Conservation (phyloP, 2,888 invertebrate species). For the Parnassius glacialis region DNA sequence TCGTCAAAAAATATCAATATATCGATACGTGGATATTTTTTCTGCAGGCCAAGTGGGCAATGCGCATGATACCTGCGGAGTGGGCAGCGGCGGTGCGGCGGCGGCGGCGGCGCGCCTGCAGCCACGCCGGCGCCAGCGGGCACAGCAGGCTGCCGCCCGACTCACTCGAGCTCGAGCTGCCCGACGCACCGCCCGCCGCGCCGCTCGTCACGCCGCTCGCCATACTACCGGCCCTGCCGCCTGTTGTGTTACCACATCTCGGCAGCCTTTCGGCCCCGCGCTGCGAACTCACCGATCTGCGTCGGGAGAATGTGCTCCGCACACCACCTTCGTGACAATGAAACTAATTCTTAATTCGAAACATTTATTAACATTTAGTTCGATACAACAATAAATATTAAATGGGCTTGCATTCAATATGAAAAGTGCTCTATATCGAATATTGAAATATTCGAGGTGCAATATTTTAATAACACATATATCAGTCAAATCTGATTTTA, state of each 20-base stretch:
- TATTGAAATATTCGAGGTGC: not conserved
- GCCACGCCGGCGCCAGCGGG: slow-evolving; percentile 64
- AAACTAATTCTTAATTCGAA: slow-evolving; percentile 41
- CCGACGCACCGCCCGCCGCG: slow-evolving; percentile 33
- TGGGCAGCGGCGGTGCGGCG: slow-evolving; percentile 41
- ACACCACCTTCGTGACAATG: slow-evolving; percentile 46
- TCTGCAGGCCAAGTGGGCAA: not conserved
- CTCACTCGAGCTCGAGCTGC: slow-evolving; percentile 58
- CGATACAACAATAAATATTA: not conserved
- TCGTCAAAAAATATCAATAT: not conserved
- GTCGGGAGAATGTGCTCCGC: slow-evolving; percentile 16
- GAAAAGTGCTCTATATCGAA: slow-evolving; percentile 9
- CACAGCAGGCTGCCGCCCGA: slow-evolving; percentile 60
- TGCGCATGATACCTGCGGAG: slow-evolving; percentile 30
- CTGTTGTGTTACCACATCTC: slow-evolving; percentile 16
- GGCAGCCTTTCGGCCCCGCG: not conserved
- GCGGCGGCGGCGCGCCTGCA: slow-evolving; percentile 50
- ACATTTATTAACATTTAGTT: slow-evolving; percentile 36
- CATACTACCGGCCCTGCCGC: slow-evolving; percentile 32
- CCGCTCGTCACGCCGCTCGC: slow-evolving; percentile 46
- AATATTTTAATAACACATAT: not conserved
- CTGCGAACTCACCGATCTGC: slow-evolving; percentile 7
- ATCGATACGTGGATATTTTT: too few species aligned
- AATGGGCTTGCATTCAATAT: slow-evolving; percentile 10
- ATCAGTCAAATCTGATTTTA: not conserved